phyloP scores from a whole-genome alignment of 2,797 vertebrate species.

The Tadarida brasiliensis region DNA sequence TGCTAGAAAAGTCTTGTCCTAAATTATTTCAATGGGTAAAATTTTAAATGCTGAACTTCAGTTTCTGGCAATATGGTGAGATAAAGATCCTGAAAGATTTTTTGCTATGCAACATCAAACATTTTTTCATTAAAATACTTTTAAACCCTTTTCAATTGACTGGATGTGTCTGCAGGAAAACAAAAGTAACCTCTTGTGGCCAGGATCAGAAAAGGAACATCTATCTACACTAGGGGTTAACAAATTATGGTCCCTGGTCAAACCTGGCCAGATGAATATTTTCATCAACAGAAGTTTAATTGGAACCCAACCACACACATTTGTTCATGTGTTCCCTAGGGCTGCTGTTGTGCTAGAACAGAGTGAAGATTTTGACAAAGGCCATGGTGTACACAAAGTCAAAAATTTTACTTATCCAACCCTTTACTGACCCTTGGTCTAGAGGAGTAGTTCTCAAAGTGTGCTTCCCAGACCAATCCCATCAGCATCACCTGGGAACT shows the following conservation, averaged over 20 bases:
- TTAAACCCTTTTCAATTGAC: neutral
- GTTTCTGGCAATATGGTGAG: neutral
- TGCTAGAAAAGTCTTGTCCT: neutral
- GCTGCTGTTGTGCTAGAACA: neutral
- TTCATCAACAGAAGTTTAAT: constrained; percentile 6
- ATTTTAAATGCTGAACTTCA: neutral
- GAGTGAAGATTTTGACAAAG: neutral
- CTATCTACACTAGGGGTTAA: neutral
- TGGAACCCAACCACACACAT: neutral
- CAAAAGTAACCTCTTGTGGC: neutral
- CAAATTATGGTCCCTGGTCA: neutral
- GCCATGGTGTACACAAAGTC: neutral
- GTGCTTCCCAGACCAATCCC: neutral
- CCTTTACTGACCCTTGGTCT: neutral
- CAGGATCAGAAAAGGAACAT: neutral
- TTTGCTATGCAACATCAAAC: neutral
- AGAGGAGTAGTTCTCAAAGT: neutral
- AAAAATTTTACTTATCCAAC: neutral
- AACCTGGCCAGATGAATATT: neutral
- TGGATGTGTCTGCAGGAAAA: neutral
- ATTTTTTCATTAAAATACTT: neutral
- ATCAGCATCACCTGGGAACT: neutral
- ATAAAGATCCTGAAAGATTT: constrained; percentile 6
- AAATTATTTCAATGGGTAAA: constrained; percentile 27
- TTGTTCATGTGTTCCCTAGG: neutral